Evolutionary conservation across 2,888 invertebrate genomes (phyloP).

Genomic region (Augochlorella aurata): DNA sequence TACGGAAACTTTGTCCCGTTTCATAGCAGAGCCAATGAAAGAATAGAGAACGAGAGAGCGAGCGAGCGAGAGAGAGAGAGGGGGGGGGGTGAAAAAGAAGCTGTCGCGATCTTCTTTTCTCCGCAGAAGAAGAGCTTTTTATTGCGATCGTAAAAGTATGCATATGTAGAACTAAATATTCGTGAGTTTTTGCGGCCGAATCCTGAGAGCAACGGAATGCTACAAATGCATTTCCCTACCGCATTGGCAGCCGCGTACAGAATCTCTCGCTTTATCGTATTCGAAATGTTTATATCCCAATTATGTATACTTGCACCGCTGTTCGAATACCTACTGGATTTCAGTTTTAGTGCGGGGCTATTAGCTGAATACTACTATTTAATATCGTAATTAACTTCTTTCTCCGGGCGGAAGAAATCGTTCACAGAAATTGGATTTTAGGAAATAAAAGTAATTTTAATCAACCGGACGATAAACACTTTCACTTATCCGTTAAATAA

Average conservation of each 20-base stretch:
- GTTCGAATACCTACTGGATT: not conserved
- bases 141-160: not conserved
- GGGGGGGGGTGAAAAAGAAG: not conserved
- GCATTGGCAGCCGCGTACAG: not conserved
- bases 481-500: not conserved
- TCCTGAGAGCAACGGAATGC: not conserved
- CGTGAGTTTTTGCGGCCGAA: not conserved
- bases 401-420: not conserved
- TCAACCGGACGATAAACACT: not conserved
- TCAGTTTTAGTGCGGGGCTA: not conserved
- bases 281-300: not conserved
- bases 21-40: no score
- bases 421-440: not conserved
- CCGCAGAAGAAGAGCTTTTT: not conserved
- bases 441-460: not conserved
- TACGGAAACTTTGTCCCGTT: not conserved
- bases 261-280: not conserved
- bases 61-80: no score
- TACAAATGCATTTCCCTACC: not conserved
- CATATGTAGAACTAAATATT: not conserved
- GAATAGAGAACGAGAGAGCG: no score
- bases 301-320: not conserved
- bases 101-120: not conserved
- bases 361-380: constrained; percentile 1
- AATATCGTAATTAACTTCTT: not conserved